Evolutionary conservation across 2,888 invertebrate genomes (phyloP), one percentile per base, ranked within the genome.

Genomic region (Cephus pulcher): DNA sequence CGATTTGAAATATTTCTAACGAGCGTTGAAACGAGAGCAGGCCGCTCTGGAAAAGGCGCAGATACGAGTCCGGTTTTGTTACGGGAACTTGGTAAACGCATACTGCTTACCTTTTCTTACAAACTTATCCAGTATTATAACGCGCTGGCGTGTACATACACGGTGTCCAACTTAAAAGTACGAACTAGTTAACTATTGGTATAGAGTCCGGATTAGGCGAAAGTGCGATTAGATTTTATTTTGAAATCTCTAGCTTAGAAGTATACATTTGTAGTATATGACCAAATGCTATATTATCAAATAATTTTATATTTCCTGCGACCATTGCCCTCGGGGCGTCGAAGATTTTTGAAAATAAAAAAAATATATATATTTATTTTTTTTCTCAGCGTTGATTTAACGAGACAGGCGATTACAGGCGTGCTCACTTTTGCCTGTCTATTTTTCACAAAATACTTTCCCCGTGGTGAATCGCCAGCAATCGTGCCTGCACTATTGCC

Each of bases 61-160:
- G 78, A 80, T 78, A 34, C 75, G 78, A 78, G 81, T 85, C 85
- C 86, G 84, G 85, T 85, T 86, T 82, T 85, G 78, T 82, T 82
- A 79, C 82, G 83, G 76, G 81, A 82, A 82, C 79, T 81, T 75
- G 76, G 73, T 34, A 34, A 30, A 74, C 74, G n/a, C 35, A 37
- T 12, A 34, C 35, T 33, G 56, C 56, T 56, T 56, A 56, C 56
- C 23, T 56, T 56, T 56, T 56, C 23, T 56, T 56, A 56, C 56
- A 9, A 56, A 56, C 23, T 56, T 56, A 56, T 9, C 56, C 23
- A 56, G 56, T 23, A 56, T 56, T 56, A 56, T 56, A 33, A 1
- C 35, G 11, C 11, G 35, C 23, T 11, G 9, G 4, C 37, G 35
- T 34, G 35, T 1, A 34, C 23, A 23, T 33, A 34, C 35, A 74